Evolutionary conservation across 2,113 vertebrate species (phyloP).

Genomic region (Genyomyrus donnyi): DNA sequence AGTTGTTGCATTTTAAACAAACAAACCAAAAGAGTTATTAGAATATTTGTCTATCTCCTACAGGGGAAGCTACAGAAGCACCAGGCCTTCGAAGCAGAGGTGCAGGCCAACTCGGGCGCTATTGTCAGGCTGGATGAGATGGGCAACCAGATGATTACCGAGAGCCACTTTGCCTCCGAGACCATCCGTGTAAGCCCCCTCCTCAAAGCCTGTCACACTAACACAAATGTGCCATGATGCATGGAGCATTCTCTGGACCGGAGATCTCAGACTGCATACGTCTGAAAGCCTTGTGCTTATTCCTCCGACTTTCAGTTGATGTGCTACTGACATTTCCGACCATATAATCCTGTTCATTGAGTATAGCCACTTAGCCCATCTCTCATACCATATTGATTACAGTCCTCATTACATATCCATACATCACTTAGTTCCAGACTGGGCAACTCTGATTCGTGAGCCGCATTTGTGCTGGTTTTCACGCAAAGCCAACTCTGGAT

Average conservation of each 20-base stretch:
- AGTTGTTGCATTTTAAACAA: background rate
- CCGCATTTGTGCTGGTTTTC: background rate
- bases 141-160: conserved; percentile 87
- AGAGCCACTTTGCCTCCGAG: conserved; percentile 90
- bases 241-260: background rate
- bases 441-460: background rate
- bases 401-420: background rate
- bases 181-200: conserved; percentile 77
- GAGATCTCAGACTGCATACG: background rate
- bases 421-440: background rate
- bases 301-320: background rate
- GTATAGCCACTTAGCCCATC: background rate
- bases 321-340: background rate
- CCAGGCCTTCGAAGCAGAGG: conserved; percentile 95
- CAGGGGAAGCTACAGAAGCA: conserved; percentile 98
- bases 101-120: conserved; percentile 89
- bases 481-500: background rate
- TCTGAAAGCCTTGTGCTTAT: background rate
- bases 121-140: conserved; percentile 91
- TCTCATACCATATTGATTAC: background rate
- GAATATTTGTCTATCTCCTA: background rate
- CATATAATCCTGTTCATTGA: background rate
- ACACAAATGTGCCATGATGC: background rate
- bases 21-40: background rate
- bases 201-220: background rate